Base-by-base conservation (phyloP, 2,888 invertebrate species). In the Tanytarsus gracilentus region DNA sequence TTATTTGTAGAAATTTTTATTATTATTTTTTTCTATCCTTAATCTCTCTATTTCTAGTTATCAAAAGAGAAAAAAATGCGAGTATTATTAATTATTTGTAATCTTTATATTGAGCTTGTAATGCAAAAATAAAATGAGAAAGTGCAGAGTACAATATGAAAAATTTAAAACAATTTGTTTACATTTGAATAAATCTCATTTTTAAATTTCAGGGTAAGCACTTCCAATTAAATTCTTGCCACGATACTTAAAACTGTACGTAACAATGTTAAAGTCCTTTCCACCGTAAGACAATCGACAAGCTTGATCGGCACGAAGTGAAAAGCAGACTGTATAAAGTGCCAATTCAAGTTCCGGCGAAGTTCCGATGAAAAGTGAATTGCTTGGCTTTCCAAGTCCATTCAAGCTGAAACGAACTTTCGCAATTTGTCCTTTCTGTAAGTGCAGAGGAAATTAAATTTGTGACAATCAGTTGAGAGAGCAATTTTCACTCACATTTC, bases 261-360 rank as follows among this genome's bases (percentile, higher is more conserved):
- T 88, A 63, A 84, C 74, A 63, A 93, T 84, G 63, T 80, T 79
- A 63, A 92, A 82, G 64, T 80, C 80, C 62, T 83, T 83, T 30
- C 83, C 85, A 62, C 79, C 83, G 62, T 91, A 73, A 58, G 83
- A 82, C 9, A 92, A 77, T 0, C 84, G 85, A 66, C 92, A 93
- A 4, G 82, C 78, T 62, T 79, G 76, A 66, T 88, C 86, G 1
- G 86, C 82, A 58, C 90, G 80, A 11, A 86, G 76, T 44, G 88
- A 76, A 70, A 88, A 93, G 69, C 95, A 96, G 4, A 92, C 79
- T 0, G 93, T 88, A 71, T 92, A 95, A 2, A 95, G 72, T 0
- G 94, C 88, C 75, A 96, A 79, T 72, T 96, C 95, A 64, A 94
- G 76, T 73, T 95, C 95, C 0, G 95, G 95, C 58, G 91, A 91